Percentiles rank a stretch among this genome's conserved stretches.
Evolutionary conservation across 2,888 invertebrate species (phyloP).

Genomic region (Cartodere bifasciata): DNA sequence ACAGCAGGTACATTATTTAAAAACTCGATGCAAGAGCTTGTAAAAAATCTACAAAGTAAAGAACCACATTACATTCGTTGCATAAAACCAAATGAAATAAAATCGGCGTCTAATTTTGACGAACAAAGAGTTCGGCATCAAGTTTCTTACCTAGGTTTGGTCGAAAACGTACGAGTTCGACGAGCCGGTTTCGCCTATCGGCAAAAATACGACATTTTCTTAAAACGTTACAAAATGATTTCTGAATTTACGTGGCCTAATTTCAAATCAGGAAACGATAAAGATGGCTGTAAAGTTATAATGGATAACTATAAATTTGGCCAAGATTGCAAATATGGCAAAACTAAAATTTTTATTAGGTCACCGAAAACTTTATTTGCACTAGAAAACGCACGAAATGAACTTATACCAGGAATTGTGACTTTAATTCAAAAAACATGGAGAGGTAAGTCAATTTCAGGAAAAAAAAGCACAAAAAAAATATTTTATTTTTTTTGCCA

Average conservation of each 20-base stretch:
- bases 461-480: too few species aligned
- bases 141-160: slow-evolving; percentile 76
- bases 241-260: slow-evolving; percentile 95
- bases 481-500: too few species aligned
- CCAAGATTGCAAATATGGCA: slow-evolving; percentile 85
- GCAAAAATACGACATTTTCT: slow-evolving; percentile 85
- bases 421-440: slow-evolving; percentile 91
- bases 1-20: slow-evolving; percentile 93
- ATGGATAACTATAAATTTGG: slow-evolving; percentile 65
- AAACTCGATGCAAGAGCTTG: slow-evolving; percentile 84
- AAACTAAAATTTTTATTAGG: slow-evolving; percentile 91
- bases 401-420: slow-evolving; percentile 82
- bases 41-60: slow-evolving; percentile 77
- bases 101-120: slow-evolving; percentile 77
- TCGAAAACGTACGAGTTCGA: slow-evolving; percentile 91
- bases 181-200: slow-evolving; percentile 96
- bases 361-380: slow-evolving; percentile 84
- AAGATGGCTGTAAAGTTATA: slow-evolving; percentile 75
- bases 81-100: slow-evolving; percentile 92
- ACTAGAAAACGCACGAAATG: slow-evolving; percentile 75
- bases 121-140: slow-evolving; percentile 64
- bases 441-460: slow-evolving; percentile 46
- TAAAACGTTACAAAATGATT: slow-evolving; percentile 86
- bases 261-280: slow-evolving; percentile 63
- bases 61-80: slow-evolving; percentile 96